Evolutionary conservation across 1,140 invertebrate species (phyloP).

Genomic region (Tenebrio molitor): DNA sequence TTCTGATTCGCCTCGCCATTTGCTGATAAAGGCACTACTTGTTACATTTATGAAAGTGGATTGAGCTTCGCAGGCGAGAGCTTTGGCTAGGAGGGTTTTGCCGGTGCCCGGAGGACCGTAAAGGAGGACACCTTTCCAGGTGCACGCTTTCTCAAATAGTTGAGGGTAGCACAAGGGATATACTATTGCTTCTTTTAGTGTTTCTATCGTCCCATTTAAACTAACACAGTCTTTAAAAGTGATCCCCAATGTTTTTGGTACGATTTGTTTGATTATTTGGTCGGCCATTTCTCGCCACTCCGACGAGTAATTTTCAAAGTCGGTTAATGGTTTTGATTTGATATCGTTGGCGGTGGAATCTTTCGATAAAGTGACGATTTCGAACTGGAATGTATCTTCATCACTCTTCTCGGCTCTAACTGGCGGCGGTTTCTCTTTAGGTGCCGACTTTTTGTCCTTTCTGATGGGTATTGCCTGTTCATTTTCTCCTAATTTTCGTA

Average conservation of each 20-base stretch:
- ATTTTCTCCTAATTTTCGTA: conserved; percentile 69
- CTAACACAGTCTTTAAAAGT: conserved; percentile 84
- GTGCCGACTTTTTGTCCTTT: background rate
- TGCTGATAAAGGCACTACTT: conserved; percentile 89
- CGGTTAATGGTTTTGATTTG: conserved; percentile 52
- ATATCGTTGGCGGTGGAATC: background rate
- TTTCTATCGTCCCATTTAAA: conserved; percentile 81
- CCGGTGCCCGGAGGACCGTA: conserved; percentile 90
- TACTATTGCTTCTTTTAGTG: conserved; percentile 91
- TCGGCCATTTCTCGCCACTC: conserved; percentile 72
- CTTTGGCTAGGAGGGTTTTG: conserved; percentile 91
- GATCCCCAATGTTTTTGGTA: conserved; percentile 69
- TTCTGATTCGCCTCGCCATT: conserved; percentile 96
- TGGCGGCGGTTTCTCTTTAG: background rate
- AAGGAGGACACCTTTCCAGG: conserved; percentile 87
- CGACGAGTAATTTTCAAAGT: conserved; percentile 64
- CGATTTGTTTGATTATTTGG: conserved; percentile 76
- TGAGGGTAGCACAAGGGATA: conserved; percentile 89
- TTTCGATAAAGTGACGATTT: conserved; percentile 51
- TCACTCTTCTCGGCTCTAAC: conserved; percentile 28
- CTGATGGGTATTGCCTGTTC: background rate
- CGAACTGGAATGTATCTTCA: conserved; percentile 55
- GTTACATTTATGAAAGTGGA: conserved; percentile 95
- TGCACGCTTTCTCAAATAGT: conserved; percentile 83
- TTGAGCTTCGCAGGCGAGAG: conserved; percentile 85